phyloP scores from a whole-genome alignment of 1,140 invertebrate species.

The Trypoxylus dichotomus region DNA sequence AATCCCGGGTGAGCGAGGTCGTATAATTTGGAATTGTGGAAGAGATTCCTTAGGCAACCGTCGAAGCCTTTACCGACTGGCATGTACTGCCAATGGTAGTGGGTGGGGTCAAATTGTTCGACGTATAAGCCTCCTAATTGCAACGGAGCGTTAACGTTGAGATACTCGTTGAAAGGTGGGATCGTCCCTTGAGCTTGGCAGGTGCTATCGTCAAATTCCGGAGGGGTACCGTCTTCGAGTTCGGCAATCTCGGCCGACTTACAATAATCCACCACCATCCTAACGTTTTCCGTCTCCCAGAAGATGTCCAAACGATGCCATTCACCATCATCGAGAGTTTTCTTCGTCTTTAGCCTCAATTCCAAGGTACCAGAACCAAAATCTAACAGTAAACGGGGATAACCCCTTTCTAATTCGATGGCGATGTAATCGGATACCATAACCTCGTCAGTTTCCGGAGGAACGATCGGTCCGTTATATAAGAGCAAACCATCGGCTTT shows the following conservation, averaged over 20 bases:
- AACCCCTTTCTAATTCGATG: constrained; percentile 87
- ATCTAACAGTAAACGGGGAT: constrained; percentile 87
- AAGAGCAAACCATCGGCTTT: constrained; percentile 89
- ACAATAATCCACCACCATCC: constrained; percentile 91
- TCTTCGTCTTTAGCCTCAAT: constrained; percentile 83
- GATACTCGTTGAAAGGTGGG: constrained; percentile 93
- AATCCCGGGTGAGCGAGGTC: constrained; percentile 87
- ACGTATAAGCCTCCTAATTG: constrained; percentile 91
- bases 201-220: constrained; percentile 81
- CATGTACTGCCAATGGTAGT: constrained; percentile 85
- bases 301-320: constrained; percentile 97
- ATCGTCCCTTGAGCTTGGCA: constrained; percentile 88
- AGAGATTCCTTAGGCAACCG: constrained; percentile 92
- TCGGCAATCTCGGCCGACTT: constrained; percentile 83
- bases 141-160: constrained; percentile 94
- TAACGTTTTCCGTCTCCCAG: constrained; percentile 89
- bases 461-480: constrained; percentile 95
- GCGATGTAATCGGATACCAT: constrained; percentile 93
- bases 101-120: constrained; percentile 81
- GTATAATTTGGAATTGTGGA: constrained; percentile 95
- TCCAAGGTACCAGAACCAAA: constrained; percentile 94
- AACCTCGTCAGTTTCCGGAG: constrained; percentile 84
- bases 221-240: constrained; percentile 82
- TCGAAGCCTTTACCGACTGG: constrained; percentile 87
- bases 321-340: constrained; percentile 86